Base-by-base conservation (phyloP, 2,113 vertebrate species). In the Labeo rohita region DNA sequence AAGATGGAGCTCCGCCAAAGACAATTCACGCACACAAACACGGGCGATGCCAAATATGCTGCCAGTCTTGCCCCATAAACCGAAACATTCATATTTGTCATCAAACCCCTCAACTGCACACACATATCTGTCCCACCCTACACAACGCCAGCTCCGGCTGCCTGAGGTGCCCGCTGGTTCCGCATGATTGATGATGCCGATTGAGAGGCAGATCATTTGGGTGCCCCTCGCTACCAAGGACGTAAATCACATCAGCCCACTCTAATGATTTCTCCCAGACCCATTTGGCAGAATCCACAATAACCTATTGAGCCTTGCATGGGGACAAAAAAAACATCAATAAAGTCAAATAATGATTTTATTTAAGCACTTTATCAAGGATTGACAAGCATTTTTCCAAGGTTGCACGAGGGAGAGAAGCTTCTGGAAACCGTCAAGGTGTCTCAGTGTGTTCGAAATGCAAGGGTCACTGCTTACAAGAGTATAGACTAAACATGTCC, bases 171-270 rank as follows among this genome's bases (percentile, higher is more conserved):
- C 94, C 94, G 93, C 94, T 95, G 93, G 94, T 94, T 95, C 93
- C 87, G 85, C 88, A 88, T 95, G 95, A 95, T 95, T 94, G 94
- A 95, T 95, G 95, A 94, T 81, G 90, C 89, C 91, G 92, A 93
- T 90, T 90, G 92, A 80, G 88, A 94, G 91, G 93, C 93, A 94
- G 92, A 95, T 95, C 93, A 95, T 95, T 94, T 94, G 94, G 94
- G 94, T 94, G 95, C 92, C 94, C 93, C 94, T 92, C 87, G 94
- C 94, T 93, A 93, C 92, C 91, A 91, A 94, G 92, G 91, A 94
- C 92, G 95, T 95, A 95, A 95, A 95, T 95, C 95, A 95, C 93
- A 95, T 94, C 93, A 94, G 92, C 93, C 90, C 84, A 78, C 84
- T 90, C 94, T 95, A 95, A 95, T 95, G 94, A 95, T 94, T 93